Evolutionary conservation across 2,797 vertebrate genomes (phyloP), one percentile per base, ranked within the genome.

Genomic region (Phylloscopus collybita): DNA sequence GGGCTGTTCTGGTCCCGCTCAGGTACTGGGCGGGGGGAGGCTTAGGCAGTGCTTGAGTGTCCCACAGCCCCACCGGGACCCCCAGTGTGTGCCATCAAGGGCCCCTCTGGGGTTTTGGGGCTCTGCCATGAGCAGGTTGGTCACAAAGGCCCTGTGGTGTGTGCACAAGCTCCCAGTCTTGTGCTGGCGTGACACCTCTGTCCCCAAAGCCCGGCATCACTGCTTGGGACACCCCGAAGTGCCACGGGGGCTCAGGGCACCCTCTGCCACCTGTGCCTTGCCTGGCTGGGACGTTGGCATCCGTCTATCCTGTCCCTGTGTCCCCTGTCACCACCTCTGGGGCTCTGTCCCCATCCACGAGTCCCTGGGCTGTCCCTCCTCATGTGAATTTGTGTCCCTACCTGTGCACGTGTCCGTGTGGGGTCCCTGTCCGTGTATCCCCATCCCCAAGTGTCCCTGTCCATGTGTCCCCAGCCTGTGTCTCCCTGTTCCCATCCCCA

Each of bases 181-280:
- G 45, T 5, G 30, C 69, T 42, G 45, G 32, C 3, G 26, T 72
- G 86, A 13, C 49, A 59, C 21, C n/a, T 26, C 32, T 7, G 19
- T 65, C 72, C 87, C 62, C 83, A 36, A 10, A 57, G 45, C 57
- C 11, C 0, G 0, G 6, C 23, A 7, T 18, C 0, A 0, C 40
- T 30, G 50, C 45, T 50, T 6, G 2, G 47, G 61, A 18, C 84
- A 34, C 32, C 70, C 38, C 22, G 29, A 8, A 0, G 4, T 15
- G 26, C 32, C 38, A 5, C 1, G 0, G 45, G 32, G 62, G 23
- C 30, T 54, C 50, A 12, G 0, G 1, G 10, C 38, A 18, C 29
- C 60, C 47, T 8, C n/a, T 78, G 72, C 26, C 44, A 27, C 17
- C 51, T 1, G 6, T 6, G 1, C 20, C 15, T 53, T 56, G 36